phyloP scores from a whole-genome alignment of 37 sponge, comb jelly and placozoan species.

The Geodia barretti region DNA sequence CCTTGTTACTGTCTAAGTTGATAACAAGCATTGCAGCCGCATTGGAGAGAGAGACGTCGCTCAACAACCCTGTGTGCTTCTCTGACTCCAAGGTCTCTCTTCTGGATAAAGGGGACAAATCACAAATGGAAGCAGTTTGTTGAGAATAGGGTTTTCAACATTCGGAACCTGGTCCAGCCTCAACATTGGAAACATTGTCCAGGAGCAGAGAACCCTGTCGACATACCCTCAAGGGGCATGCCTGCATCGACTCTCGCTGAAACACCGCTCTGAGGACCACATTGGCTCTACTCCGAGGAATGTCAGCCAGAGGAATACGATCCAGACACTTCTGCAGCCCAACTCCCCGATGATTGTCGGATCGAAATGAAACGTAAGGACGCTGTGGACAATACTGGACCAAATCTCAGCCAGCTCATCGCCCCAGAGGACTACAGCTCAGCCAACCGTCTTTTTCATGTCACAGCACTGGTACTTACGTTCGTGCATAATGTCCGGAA shows the following conservation, averaged over 20 bases:
- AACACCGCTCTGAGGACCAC: background rate
- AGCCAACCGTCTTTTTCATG: background rate
- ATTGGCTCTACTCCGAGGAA: background rate
- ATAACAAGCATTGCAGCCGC: background rate
- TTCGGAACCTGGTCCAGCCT: background rate
- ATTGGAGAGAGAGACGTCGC: background rate
- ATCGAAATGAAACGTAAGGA: background rate
- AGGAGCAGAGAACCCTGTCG: conserved; percentile 28
- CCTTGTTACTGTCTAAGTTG: conserved; percentile 11
- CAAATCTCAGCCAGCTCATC: background rate
- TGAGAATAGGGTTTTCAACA: conserved; percentile 14
- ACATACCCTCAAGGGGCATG: conserved; percentile 10
- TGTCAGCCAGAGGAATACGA: background rate
- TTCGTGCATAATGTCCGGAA: background rate
- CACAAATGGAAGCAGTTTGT: conserved; percentile 44
- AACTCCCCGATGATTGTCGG: conserved; percentile 6
- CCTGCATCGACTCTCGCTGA: background rate
- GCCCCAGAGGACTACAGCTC: background rate
- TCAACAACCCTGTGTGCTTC: conserved; percentile 1
- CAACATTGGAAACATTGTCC: conserved; percentile 31
- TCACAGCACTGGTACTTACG: background rate
- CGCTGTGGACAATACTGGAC: background rate
- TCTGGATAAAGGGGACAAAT: conserved; percentile 11
- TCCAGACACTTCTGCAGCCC: background rate
- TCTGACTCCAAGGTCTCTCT: conserved; percentile 8